Evolutionary conservation across 2,797 vertebrate species (phyloP), one percentile per base, ranked within the genome.

Genomic region (Danio tinwini): DNA sequence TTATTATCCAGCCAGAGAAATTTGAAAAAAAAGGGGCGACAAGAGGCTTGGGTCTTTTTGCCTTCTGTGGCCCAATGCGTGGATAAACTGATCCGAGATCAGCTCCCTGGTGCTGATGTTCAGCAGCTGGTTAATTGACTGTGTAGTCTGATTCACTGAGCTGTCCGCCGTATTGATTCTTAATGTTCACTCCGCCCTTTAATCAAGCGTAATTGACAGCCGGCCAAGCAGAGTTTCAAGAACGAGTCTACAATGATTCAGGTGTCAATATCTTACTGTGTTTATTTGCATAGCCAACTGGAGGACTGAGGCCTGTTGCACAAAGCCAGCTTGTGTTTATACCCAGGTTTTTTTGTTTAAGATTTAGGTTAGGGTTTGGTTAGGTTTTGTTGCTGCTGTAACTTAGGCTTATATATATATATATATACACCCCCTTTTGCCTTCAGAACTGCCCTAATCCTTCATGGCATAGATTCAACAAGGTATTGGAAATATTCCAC

Each of bases 101-200:
- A 89, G 83, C 87, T 86, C 85, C 85, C 89, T 81, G 87, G 80
- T 84, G 86, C 81, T 88, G 86, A 90, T 88, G 88, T 87, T 89
- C 91, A 85, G 88, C 90, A 89, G 88, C 91, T 89, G 90, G 88
- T 91, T 93, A 93, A 94, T 93, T 92, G 92, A 93, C 91, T 93
- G 91, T 93, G 90, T 89, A 87, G 88, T 92, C 82, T 65, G 89
- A 92, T 89, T 88, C 89, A 88, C 89, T 89, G 89, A 89, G 89
- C 90, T 92, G 91, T 92, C 74, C 70, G 19, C 5, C 16, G 78
- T 71, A 69, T 75, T 49, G 72, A 62, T 71, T 71, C 50, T 62
- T 65, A 53, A 68, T 65, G 29, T 19, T 42, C 39, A 53, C 58
- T 16, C 37, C 9, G 9, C 39, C 53, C 40, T 62, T 71, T 53